Conservation (phyloP, 2,888 invertebrate species). For the Oegoconia quadripuncta region DNA sequence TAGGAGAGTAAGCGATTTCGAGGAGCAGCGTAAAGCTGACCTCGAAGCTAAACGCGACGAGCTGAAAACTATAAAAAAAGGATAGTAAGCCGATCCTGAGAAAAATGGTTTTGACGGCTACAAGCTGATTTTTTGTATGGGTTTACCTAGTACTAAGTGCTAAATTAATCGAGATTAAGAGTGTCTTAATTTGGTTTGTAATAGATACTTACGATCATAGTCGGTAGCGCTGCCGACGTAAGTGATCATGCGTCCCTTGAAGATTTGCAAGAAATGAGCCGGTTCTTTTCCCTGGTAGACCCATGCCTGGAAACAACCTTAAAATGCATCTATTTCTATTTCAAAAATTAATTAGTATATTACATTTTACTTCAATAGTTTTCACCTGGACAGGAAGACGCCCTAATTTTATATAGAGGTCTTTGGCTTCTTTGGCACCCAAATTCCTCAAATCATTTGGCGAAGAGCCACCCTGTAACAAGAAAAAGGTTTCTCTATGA, state of each 20-base stretch:
- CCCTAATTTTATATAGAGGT: slow-evolving; percentile 69
- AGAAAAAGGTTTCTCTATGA: not conserved
- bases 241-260: slow-evolving; percentile 90
- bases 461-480: slow-evolving; percentile 85
- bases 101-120: too few species aligned
- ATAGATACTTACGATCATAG: slow-evolving; percentile 78
- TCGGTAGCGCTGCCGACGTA: slow-evolving; percentile 83
- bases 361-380: too few species aligned
- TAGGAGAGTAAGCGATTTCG: too few species aligned
- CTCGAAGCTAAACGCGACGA: too few species aligned
- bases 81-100: too few species aligned
- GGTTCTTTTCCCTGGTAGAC: slow-evolving; percentile 95
- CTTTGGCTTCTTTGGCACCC: slow-evolving; percentile 81
- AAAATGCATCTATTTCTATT: slow-evolving; percentile 1
- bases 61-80: too few species aligned
- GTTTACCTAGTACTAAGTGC: too few species aligned
- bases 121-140: too few species aligned
- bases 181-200: not conserved
- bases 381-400: slow-evolving; percentile 74
- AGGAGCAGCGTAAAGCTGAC: too few species aligned
- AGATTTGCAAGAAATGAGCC: slow-evolving; percentile 93
- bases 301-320: slow-evolving; percentile 78
- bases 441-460: slow-evolving; percentile 86
- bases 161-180: too few species aligned
- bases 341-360: not conserved